Percentiles rank a stretch among this genome's conserved stretches.
Conservation (phyloP, 2,113 vertebrate genomes). For the Lathamus discolor region DNA sequence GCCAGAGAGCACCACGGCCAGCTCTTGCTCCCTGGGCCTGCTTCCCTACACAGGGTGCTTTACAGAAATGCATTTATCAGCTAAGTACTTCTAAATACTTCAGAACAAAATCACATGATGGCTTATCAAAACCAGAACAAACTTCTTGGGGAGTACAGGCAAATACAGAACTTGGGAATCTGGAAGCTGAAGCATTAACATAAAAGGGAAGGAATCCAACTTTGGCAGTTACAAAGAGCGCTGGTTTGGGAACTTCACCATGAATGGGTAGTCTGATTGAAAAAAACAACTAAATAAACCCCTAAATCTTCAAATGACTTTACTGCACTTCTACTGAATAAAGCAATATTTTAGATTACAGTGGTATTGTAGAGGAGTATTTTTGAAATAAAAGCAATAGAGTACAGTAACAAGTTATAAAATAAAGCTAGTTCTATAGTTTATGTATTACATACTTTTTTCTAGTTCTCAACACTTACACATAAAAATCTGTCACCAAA, state of each 20-base stretch:
- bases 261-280: neutral
- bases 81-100: neutral
- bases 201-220: neutral
- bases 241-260: neutral
- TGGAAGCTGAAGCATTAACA: neutral
- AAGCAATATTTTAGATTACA: neutral
- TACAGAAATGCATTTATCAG: neutral
- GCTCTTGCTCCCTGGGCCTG: rapidly evolving
- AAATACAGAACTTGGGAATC: neutral
- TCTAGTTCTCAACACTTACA: neutral
- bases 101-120: neutral
- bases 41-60: neutral
- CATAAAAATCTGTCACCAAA: neutral
- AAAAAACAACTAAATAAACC: neutral
- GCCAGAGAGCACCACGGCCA: neutral
- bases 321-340: neutral
- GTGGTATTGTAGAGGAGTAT: neutral
- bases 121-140: neutral
- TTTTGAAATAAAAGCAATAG: neutral
- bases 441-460: neutral
- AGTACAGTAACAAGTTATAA: neutral
- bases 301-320: neutral
- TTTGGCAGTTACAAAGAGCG: neutral
- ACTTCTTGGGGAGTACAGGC: neutral
- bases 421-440: neutral